phyloP scores from a whole-genome alignment of 2,113 vertebrate genomes.

The Campylomormyrus tamandua region DNA sequence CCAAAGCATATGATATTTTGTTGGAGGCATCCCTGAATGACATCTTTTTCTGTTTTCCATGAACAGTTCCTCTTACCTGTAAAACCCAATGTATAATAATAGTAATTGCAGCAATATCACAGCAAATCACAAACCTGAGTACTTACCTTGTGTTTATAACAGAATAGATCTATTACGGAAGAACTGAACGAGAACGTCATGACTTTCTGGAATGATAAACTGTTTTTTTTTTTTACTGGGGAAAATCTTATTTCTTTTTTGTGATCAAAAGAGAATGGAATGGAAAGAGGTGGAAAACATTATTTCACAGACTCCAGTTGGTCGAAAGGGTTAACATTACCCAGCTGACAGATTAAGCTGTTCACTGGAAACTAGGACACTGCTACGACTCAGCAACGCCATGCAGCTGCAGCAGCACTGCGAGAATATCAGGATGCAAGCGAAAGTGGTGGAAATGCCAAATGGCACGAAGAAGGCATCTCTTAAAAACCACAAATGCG shows the following conservation, averaged over 20 bases:
- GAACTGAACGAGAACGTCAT: background rate
- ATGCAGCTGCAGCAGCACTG: background rate
- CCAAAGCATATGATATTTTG: background rate
- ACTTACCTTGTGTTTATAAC: background rate
- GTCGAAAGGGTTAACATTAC: conserved; percentile 35
- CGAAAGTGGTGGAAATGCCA: background rate
- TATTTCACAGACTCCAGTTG: background rate
- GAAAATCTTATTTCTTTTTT: background rate
- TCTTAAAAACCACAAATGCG: background rate
- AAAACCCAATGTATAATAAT: background rate
- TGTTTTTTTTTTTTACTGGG: background rate
- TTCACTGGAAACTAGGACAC: conserved; percentile 42
- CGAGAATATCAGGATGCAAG: background rate
- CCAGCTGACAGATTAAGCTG: conserved; percentile 41
- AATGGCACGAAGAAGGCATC: conserved; percentile 9
- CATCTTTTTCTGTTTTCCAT: background rate
- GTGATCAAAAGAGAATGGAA: background rate
- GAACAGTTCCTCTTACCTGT: background rate
- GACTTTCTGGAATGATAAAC: background rate
- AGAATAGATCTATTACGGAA: background rate
- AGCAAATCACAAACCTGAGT: background rate
- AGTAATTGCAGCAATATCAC: background rate
- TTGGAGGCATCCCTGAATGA: background rate
- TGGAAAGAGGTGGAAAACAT: background rate
- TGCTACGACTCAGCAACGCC: conserved; percentile 24